phyloP scores from a whole-genome alignment of 2,113 vertebrate species.

The Brevimyrus niger region DNA sequence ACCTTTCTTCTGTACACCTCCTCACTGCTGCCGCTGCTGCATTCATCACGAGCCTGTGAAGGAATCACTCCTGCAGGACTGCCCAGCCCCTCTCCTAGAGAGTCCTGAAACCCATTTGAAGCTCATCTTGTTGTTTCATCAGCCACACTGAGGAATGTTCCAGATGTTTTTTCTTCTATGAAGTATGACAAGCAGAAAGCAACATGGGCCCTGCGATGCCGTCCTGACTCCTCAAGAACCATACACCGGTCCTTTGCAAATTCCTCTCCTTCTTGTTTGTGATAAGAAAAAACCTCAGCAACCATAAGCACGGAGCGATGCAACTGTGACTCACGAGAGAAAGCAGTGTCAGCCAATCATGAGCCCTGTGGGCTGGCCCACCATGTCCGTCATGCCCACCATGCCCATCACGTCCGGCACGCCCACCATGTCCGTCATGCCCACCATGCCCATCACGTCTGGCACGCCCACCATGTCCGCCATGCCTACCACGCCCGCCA shows the following conservation, averaged over 20 bases:
- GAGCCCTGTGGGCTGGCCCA: not conserved
- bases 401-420: accelerated
- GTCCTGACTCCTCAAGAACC: not conserved
- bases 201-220: not conserved
- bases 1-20: slow-evolving; percentile 31
- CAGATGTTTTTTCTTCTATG: not conserved
- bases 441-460: no score
- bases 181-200: not conserved
- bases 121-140: not conserved
- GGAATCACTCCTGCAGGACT: slow-evolving; percentile 28
- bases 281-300: not conserved
- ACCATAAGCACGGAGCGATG: not conserved
- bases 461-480: accelerated
- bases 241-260: not conserved
- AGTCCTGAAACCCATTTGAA: not conserved
- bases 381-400: accelerated
- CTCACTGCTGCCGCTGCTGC: not conserved
- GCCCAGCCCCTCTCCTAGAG: not conserved
- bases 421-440: accelerated
- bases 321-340: not conserved
- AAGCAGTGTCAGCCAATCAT: not conserved
- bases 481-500: no score
- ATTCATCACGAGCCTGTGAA: slow-evolving; percentile 30
- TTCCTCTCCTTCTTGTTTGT: not conserved
- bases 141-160: not conserved